Evolutionary conservation across 2,113 vertebrate genomes (phyloP).

Genomic region (Chrysochloris asiatica): DNA sequence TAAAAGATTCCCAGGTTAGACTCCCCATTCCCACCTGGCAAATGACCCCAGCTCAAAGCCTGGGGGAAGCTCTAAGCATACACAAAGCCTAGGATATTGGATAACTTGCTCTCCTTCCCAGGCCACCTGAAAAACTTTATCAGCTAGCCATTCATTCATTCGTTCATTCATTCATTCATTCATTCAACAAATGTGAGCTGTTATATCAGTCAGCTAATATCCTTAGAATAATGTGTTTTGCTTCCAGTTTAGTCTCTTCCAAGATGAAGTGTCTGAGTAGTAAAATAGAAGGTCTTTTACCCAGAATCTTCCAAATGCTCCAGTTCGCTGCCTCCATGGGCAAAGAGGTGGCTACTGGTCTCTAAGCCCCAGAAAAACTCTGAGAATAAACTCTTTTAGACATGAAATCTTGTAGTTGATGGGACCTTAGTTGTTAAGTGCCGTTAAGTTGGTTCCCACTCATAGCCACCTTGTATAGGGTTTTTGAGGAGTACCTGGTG

Average conservation of each 20-base stretch:
- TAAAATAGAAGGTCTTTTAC: neutral
- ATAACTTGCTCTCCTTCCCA: conserved; percentile 13
- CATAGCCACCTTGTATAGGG: too few species aligned
- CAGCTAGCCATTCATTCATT: neutral
- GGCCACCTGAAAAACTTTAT: neutral
- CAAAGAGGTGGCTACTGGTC: neutral
- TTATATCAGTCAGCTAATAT: neutral
- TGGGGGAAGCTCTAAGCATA: neutral
- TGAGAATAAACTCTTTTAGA: too few species aligned
- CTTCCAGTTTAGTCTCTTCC: neutral
- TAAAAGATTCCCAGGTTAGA: neutral
- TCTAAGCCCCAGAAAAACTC: neutral
- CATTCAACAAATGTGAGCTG: neutral
- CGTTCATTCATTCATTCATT: neutral
- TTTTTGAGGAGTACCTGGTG: too few species aligned
- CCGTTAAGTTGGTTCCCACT: too few species aligned
- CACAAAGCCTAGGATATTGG: neutral
- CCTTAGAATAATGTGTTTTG: neutral
- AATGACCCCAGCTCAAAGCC: too few species aligned
- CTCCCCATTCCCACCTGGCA: too few species aligned
- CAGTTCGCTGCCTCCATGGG: neutral
- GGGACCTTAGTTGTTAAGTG: neutral
- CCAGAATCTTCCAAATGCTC: neutral
- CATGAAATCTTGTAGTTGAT: neutral
- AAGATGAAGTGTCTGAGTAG: neutral